These are phyloP conservation scores for Xenentodon cancila DNA, from an alignment of 2,797 vertebrate genomes.

Conservation along the genomic window DNA sequence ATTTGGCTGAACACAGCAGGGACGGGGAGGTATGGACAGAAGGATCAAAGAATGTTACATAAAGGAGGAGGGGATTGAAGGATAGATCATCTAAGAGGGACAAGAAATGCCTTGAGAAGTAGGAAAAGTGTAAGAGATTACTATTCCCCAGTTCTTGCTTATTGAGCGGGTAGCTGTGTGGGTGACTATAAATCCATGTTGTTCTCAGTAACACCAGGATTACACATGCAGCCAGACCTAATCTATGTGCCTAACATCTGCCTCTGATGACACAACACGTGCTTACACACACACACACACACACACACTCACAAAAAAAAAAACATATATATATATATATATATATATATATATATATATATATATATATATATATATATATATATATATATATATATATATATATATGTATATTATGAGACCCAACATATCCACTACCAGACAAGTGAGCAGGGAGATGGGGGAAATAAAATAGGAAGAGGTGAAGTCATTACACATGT, in stretches of 20 bases:
- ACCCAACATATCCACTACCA: too few species aligned
- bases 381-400: too few species aligned
- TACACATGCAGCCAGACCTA: conserved; percentile 71
- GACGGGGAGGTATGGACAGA: conserved; percentile 37
- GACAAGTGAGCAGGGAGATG: too few species aligned
- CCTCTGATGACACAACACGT: conserved; percentile 50
- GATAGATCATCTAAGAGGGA: conserved; percentile 47
- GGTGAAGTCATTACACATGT: conserved; percentile 6
- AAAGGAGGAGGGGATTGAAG: conserved; percentile 47
- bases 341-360: too few species aligned
- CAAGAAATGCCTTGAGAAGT: conserved; percentile 44
- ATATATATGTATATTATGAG: too few species aligned
- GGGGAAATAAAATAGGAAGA: background rate
- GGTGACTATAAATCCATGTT: conserved; percentile 75
- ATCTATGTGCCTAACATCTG: conserved; percentile 77
- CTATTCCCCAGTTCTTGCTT: conserved; percentile 56
- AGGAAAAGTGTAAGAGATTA: conserved; percentile 69
- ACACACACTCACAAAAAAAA: conserved; percentile 11
- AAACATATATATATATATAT: too few species aligned
- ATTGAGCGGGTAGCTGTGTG: conserved; percentile 67
- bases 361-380: too few species aligned
- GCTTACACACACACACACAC: conserved; percentile 25
- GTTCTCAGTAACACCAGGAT: conserved; percentile 78
- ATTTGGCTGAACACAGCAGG: conserved; percentile 39
- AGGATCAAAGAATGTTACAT: conserved; percentile 60